Conservation (phyloP, 2,888 invertebrate species). For the Frankliniella intonsa region DNA sequence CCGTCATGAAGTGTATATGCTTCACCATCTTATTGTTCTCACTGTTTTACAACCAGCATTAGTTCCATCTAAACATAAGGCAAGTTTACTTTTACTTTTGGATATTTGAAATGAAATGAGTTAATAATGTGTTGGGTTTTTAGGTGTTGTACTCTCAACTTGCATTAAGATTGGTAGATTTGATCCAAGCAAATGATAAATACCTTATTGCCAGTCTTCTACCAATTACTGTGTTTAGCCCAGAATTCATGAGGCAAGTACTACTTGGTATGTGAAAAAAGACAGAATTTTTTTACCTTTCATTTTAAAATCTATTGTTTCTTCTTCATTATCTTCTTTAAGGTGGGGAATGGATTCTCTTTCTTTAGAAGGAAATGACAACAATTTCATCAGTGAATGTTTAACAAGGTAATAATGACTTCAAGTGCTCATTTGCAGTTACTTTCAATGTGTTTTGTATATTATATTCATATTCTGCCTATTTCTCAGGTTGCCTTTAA, state of each 20-base stretch:
- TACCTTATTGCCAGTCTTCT: conserved; percentile 43
- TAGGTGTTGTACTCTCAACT: conserved; percentile 39
- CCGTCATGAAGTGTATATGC: conserved; percentile 29
- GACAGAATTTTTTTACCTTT: neutral
- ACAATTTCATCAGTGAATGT: neutral
- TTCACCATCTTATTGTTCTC: conserved; percentile 30
- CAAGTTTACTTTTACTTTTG: neutral
- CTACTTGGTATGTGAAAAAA: neutral
- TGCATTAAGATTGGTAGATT: conserved; percentile 41
- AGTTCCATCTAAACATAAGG: conserved; percentile 33
- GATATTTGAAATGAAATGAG: too few species aligned
- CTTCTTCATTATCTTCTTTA: neutral
- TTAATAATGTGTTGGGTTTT: too few species aligned
- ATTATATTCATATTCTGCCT: neutral
- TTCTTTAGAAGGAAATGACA: neutral
- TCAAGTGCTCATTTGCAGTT: neutral
- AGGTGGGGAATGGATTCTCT: neutral
- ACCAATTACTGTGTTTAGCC: conserved; percentile 43
- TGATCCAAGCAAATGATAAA: conserved; percentile 45
- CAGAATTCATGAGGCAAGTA: conserved; percentile 39
- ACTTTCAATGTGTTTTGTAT: neutral
- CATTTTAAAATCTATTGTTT: neutral
- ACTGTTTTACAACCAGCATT: conserved; percentile 5
- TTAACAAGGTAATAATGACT: neutral
- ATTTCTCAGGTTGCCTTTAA: neutral